These are phyloP conservation scores for Hyperoplus lanceolatus DNA, from an alignment of 2,797 vertebrate species.

Conservation along the genomic window DNA sequence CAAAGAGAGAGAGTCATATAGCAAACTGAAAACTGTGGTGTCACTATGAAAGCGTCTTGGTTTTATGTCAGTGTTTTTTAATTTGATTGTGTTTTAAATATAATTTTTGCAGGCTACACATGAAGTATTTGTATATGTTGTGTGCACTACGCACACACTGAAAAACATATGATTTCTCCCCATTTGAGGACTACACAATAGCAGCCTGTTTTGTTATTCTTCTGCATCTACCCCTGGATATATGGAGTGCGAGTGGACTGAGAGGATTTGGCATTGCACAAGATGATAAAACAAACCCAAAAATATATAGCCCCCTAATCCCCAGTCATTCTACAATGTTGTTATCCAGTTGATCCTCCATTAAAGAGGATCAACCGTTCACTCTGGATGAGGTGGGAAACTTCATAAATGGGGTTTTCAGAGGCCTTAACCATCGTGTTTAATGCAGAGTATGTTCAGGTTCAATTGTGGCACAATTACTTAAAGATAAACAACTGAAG, in stretches of 20 bases:
- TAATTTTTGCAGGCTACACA: not conserved
- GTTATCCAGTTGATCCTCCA: conserved; percentile 57
- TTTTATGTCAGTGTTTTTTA: not conserved
- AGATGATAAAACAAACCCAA: conserved; percentile 54
- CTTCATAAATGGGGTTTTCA: conserved; percentile 39
- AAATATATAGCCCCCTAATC: conserved; percentile 51
- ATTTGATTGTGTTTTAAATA: not conserved
- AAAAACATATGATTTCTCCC: not conserved
- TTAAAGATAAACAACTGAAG: conserved; percentile 45
- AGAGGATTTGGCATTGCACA: conserved; percentile 47
- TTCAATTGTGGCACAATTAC: conserved; percentile 7
- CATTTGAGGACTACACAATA: conserved; percentile 9
- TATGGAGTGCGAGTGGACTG: conserved; percentile 39
- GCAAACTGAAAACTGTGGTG: not conserved
- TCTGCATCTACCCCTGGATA: conserved; percentile 24
- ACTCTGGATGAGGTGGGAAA: conserved; percentile 61
- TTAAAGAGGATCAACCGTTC: conserved; percentile 65
- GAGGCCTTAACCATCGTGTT: conserved; percentile 16
- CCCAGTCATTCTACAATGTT: conserved; percentile 40
- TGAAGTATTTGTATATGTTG: not conserved
- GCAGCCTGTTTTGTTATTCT: conserved; percentile 18
- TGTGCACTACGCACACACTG: not conserved
- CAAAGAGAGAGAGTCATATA: not conserved
- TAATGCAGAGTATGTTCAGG: conserved; percentile 24
- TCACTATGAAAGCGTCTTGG: not conserved